Percentiles rank a stretch among this genome's conserved stretches.
Conservation (phyloP, 2,797 vertebrate species). For the Manis javanica region DNA sequence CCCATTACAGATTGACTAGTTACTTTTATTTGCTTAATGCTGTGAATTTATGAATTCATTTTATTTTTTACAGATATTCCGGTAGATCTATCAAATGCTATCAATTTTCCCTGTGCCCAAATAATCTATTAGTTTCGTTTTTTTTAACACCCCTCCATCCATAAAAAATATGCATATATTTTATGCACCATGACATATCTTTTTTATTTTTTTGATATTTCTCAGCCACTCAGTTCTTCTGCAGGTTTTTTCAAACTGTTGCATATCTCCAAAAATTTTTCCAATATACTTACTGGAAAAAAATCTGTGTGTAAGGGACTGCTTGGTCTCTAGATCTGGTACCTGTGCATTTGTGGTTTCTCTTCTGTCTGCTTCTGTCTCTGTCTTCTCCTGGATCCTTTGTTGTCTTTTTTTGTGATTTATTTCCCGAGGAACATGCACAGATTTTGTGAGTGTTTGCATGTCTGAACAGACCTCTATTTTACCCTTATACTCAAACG, state of each 20-base stretch:
- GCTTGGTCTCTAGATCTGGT: background rate
- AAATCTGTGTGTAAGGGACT: too few relatives aligned
- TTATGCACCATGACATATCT: too few relatives aligned
- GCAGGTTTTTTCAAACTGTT: too few relatives aligned
- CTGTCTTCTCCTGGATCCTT: background rate
- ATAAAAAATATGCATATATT: too few relatives aligned
- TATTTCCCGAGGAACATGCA: background rate
- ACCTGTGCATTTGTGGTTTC: background rate
- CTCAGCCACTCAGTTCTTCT: too few relatives aligned
- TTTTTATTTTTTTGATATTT: too few relatives aligned
- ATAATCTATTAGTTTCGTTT: background rate
- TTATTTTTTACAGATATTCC: background rate
- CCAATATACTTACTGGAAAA: too few relatives aligned
- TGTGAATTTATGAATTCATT: background rate
- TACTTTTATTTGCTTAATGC: background rate
- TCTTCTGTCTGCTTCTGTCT: background rate
- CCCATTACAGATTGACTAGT: background rate
- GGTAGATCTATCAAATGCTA: background rate
- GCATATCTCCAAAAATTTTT: too few relatives aligned
- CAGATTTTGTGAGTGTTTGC: background rate
- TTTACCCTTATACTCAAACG: too few relatives aligned
- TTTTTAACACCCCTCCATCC: background rate
- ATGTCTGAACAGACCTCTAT: background rate
- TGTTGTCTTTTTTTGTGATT: background rate
- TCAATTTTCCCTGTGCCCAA: background rate